A percentile compares a stretch with the other conserved stretches of the same genome.
Conservation (phyloP, 2,113 vertebrate genomes). For the Anoura caudifer region DNA sequence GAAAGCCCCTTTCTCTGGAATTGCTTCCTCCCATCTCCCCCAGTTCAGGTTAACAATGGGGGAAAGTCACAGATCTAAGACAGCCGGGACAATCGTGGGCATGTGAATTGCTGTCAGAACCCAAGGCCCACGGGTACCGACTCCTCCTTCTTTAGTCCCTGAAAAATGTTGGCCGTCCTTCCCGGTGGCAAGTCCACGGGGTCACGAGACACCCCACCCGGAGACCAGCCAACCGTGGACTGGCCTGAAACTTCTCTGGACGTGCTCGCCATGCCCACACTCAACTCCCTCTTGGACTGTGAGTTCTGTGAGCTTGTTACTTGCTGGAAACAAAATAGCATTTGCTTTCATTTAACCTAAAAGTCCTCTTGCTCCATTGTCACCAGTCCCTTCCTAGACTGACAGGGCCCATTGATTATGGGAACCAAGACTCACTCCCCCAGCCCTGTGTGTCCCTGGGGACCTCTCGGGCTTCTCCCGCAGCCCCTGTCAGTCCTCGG, state of each 20-base stretch:
- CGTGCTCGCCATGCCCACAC: background rate
- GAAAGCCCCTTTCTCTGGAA: background rate
- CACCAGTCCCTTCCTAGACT: background rate
- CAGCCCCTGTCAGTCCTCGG: background rate
- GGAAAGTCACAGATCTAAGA: background rate
- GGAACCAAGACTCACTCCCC: background rate
- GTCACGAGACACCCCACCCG: background rate
- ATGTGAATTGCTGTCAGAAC: background rate
- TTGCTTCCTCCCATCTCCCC: too few species aligned
- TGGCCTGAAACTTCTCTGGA: background rate
- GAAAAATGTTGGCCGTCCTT: background rate
- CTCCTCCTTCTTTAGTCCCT: background rate
- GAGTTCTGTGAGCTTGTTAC: background rate
- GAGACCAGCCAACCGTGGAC: background rate
- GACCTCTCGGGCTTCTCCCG: background rate
- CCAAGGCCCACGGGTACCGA: background rate
- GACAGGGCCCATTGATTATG: accelerated
- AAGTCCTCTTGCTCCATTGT: background rate
- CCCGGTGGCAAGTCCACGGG: background rate
- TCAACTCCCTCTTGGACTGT: background rate
- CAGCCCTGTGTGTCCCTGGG: background rate
- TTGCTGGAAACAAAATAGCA: background rate
- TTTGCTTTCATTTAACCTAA: background rate
- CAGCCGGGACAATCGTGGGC: background rate
- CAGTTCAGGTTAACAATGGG: background rate